phyloP scores from a whole-genome alignment of 2,888 invertebrate genomes.

The Philereme transversata region DNA sequence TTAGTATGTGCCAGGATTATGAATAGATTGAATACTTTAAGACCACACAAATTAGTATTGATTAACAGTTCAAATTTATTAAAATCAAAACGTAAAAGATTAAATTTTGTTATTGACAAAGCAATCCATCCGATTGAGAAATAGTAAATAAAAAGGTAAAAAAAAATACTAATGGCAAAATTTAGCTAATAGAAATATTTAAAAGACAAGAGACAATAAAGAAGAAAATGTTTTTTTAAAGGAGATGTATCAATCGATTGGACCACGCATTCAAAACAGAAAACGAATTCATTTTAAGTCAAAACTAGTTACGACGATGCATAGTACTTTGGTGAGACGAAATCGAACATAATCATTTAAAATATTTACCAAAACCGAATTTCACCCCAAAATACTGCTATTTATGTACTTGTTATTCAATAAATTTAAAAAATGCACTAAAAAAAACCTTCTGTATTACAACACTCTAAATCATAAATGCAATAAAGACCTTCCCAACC shows the following conservation, averaged over 20 bases:
- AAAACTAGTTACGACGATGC: constrained; percentile 35
- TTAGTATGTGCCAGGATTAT: not conserved
- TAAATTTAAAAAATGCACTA: not conserved
- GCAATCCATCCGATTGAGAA: constrained; percentile 64
- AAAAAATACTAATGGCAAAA: not conserved
- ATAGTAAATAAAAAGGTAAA: not conserved
- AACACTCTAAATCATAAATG: not conserved
- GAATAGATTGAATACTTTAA: not conserved
- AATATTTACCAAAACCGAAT: not conserved
- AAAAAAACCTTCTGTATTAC: constrained; percentile 4
- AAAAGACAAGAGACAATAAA: not conserved
- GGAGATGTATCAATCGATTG: constrained; percentile 54
- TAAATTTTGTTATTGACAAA: constrained; percentile 51
- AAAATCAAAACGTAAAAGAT: not conserved
- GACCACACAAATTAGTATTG: constrained; percentile 11
- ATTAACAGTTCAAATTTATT: not conserved
- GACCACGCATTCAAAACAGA: constrained; percentile 53
- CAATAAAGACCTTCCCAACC: not conserved
- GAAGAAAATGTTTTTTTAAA: not conserved
- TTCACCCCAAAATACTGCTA: not conserved
- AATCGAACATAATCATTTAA: constrained; percentile 5
- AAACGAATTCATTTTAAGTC: constrained; percentile 31
- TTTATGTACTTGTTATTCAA: not conserved
- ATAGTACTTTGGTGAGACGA: constrained; percentile 32
- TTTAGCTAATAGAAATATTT: not conserved